Evolutionary conservation across 2,113 vertebrate species (phyloP).

Genomic region (Speoplatyrhinus poulsoni): DNA sequence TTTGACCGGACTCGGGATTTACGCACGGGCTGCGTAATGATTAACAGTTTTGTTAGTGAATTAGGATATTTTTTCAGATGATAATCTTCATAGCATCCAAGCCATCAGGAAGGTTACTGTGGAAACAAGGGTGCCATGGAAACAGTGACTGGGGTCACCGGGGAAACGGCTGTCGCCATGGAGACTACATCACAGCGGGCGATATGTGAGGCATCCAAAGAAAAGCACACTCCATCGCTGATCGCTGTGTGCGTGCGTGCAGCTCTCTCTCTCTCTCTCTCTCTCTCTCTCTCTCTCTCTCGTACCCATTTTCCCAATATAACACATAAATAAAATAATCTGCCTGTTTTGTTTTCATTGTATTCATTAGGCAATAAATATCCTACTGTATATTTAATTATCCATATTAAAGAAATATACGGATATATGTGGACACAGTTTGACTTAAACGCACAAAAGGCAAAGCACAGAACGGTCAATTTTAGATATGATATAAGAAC

Average conservation of each 20-base stretch:
- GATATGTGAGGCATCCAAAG: constrained; percentile 88
- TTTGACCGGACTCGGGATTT: constrained; percentile 11
- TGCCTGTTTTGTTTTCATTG: constrained; percentile 38
- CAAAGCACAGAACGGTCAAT: constrained; percentile 57
- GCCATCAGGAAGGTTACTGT: constrained; percentile 88
- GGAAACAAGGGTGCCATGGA: constrained; percentile 91
- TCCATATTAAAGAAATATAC: constrained; percentile 16
- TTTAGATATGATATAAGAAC: constrained; percentile 45
- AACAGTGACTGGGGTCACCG: constrained; percentile 92
- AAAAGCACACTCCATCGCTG: constrained; percentile 76
- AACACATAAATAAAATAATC: constrained; percentile 24
- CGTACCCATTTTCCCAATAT: constrained; percentile 43
- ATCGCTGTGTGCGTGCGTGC: constrained; percentile 42
- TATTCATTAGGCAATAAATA: constrained; percentile 28
- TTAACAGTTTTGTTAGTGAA: constrained; percentile 12
- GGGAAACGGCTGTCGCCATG: constrained; percentile 91
- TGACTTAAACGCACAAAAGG: constrained; percentile 67
- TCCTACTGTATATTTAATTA: constrained; percentile 9
- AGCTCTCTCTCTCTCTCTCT: no score
- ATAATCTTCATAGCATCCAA: constrained; percentile 73
- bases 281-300: constrained; percentile 50
- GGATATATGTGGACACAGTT: constrained; percentile 32
- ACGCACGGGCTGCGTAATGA: constrained; percentile 12
- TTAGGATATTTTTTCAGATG: constrained; percentile 31
- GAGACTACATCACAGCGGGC: constrained; percentile 90